Evolutionary conservation across 2,113 vertebrate genomes (phyloP).

Genomic region (Alouatta palliata): DNA sequence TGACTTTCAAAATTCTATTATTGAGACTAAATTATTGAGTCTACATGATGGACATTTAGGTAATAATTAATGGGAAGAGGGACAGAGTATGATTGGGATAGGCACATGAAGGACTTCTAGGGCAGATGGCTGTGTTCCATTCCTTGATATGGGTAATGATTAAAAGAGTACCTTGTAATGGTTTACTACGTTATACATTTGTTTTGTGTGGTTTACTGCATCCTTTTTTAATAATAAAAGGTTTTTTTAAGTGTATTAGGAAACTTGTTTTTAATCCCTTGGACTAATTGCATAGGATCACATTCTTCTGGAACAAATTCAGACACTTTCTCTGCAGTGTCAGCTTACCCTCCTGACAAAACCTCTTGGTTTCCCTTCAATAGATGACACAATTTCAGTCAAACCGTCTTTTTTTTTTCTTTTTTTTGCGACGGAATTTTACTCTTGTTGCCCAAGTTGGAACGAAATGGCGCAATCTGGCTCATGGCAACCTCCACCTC

Average conservation of each 20-base stretch:
- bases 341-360: background rate
- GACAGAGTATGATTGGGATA: background rate
- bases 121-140: background rate
- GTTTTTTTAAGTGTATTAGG: background rate
- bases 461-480: too few relatives aligned
- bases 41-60: background rate
- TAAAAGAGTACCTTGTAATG: background rate
- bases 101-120: background rate
- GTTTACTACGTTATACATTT: background rate
- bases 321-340: background rate
- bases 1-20: conserved; percentile 6
- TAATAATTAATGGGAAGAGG: background rate
- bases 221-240: background rate
- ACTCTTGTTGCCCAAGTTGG: too few relatives aligned
- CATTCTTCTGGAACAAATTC: background rate
- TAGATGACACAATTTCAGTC: background rate
- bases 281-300: background rate
- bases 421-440: too few relatives aligned
- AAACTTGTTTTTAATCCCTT: background rate
- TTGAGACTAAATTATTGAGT: background rate
- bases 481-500: too few relatives aligned
- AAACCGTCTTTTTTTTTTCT: background rate
- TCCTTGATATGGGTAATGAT: background rate
- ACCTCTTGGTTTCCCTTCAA: background rate
- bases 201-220: background rate